Evolutionary conservation across 2,797 vertebrate species (phyloP).

Genomic region (Yasuhikotakia modesta): DNA sequence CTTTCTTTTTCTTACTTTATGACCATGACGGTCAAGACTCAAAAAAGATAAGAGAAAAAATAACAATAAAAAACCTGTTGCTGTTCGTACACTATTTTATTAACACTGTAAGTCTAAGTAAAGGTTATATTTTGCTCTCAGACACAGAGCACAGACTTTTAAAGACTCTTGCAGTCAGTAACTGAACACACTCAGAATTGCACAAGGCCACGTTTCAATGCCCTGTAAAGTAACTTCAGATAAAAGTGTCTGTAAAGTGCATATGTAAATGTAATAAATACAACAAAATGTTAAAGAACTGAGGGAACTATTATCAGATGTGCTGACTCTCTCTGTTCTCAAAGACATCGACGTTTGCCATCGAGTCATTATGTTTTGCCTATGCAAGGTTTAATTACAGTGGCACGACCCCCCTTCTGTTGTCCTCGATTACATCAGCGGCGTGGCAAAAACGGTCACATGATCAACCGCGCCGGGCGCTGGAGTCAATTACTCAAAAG

Average conservation of each 20-base stretch:
- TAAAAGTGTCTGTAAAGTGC: background rate
- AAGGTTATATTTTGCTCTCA: too few relatives aligned
- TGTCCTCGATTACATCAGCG: conserved; percentile 43
- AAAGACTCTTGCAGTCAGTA: too few relatives aligned
- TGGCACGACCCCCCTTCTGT: conserved; percentile 34
- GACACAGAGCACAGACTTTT: too few relatives aligned
- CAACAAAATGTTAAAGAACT: background rate
- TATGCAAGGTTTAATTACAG: conserved; percentile 54
- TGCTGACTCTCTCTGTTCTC: conserved; percentile 22
- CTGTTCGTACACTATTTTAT: background rate
- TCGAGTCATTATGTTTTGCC: conserved; percentile 45
- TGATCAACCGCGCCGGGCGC: conserved; percentile 23
- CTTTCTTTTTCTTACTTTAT: too few relatives aligned
- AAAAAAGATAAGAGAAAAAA: too few relatives aligned
- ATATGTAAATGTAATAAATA: background rate
- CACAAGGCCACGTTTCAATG: too few relatives aligned
- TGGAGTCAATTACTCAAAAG: conserved; percentile 38
- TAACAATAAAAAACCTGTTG: too few relatives aligned
- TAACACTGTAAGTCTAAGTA: too few relatives aligned
- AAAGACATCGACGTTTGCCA: conserved; percentile 28
- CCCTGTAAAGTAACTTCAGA: background rate
- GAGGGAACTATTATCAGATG: conserved; percentile 24
- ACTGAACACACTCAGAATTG: too few relatives aligned
- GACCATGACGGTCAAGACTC: too few relatives aligned
- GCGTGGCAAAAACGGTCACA: background rate